Conservation (phyloP, 2,888 invertebrate genomes). For the Drosophila formosana region DNA sequence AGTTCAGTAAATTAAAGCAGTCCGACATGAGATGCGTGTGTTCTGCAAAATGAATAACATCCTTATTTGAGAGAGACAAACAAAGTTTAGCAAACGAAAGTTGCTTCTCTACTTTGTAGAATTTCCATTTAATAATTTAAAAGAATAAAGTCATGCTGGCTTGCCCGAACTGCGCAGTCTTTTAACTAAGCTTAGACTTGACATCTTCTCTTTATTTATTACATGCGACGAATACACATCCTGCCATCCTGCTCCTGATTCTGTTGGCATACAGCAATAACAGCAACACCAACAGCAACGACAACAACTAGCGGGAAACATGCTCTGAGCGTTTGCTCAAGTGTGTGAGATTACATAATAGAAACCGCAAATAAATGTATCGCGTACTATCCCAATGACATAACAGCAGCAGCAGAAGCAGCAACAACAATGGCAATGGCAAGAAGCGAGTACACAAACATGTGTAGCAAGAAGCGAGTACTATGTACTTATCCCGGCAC, state of each 20-base stretch:
- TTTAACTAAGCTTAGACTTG: conserved; percentile 56
- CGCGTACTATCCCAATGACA: conserved; percentile 50
- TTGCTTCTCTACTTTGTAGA: background rate
- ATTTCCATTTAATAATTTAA: conserved; percentile 44
- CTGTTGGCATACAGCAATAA: background rate
- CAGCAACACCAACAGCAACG: background rate
- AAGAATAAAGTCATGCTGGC: conserved; percentile 6
- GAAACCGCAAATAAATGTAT: conserved; percentile 74
- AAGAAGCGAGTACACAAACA: conserved; percentile 43
- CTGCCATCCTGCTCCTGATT: conserved; percentile 29
- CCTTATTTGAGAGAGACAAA: background rate
- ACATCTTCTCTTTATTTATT: conserved; percentile 60
- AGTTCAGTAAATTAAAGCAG: conserved; percentile 27
- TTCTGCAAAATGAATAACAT: background rate
- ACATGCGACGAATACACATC: conserved; percentile 11
- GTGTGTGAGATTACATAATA: conserved; percentile 67
- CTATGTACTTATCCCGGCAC: conserved; percentile 23
- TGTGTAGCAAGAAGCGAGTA: conserved; percentile 49
- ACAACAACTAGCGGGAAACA: conserved; percentile 22
- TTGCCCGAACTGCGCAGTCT: conserved; percentile 9
- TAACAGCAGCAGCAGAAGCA: conserved; percentile 26
- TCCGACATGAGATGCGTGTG: background rate
- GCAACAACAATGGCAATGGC: conserved; percentile 22
- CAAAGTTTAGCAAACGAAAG: background rate
- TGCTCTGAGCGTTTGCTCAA: conserved; percentile 56